Base-by-base conservation (phyloP, 2,113 vertebrate species). In the Micronycteris hirsuta region DNA sequence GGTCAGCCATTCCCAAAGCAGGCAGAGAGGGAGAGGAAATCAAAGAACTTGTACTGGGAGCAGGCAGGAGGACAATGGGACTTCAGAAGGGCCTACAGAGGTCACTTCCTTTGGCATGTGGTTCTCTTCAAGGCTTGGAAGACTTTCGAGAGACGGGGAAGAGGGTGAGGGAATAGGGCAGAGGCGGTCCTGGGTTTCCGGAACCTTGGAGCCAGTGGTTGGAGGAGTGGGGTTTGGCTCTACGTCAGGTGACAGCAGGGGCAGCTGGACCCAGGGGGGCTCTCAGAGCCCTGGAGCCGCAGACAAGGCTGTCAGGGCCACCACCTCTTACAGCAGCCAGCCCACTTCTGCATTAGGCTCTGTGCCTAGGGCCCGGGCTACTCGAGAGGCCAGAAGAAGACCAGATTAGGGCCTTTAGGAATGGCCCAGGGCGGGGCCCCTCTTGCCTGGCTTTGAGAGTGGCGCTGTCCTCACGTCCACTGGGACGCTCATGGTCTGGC, bases 331-430 rank as follows among this genome's bases (percentile, higher is more conserved):
- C 2, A 47, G 26, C 49, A 28, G 0, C 11, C 5, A 4, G 36
- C 47, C 7, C 0, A 4, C n/a, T 41, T 26, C 33, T 36, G 26
- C 83, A 33, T 5, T 3, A n/a, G 41, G 36, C 54, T 45, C 54
- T 20, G 43, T 9, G 28, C 54, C 56, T 4, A 8, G 56, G 13
- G 20, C 11, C 71, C 19, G 15, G 0, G 0, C 22, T 58, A 10
- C 9, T 67, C 16, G 8, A 17, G 33, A 36, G 7, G 4, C 16
- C 43, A 81, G 28, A 36, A 70, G 54, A 85, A 68, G 56, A 22
- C 31, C 7, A 0, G 5, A 20, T 17, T 5, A 68, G 49, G 45
- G 26, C 22, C 61, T 70, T 52, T 43, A 20, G n/a, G 43, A 65
- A 28, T 16, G 47, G 28, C 10, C 9, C 22, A 20, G 78, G 28